Conservation (phyloP, 1,140 invertebrate species). For the Bombus terrestris region DNA sequence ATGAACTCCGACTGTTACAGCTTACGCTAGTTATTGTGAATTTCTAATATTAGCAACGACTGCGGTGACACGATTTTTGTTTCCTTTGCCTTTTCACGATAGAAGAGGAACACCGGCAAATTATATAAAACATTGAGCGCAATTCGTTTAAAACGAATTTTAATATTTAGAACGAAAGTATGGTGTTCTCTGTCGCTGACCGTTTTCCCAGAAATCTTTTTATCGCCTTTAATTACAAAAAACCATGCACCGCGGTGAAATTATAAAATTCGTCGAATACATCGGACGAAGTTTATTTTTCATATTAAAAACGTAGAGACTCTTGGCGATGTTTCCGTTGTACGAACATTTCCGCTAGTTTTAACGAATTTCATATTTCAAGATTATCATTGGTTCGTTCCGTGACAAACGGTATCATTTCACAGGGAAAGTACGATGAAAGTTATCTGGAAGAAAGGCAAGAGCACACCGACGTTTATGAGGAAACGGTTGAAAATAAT, state of each 20-base stretch:
- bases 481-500: neutral
- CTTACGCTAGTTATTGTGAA: neutral
- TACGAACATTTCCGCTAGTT: fast-evolving
- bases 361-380: neutral
- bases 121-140: neutral
- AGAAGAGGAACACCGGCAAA: neutral
- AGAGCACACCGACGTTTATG: neutral
- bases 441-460: neutral
- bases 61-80: neutral
- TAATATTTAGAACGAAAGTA: neutral
- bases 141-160: neutral
- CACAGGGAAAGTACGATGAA: neutral
- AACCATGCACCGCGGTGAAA: neutral
- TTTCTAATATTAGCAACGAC: neutral
- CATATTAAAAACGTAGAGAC: too few relatives aligned
- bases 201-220: neutral
- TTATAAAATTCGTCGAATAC: neutral
- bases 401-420: neutral
- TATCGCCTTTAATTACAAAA: neutral
- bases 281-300: neutral
- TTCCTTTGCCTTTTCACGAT: neutral
- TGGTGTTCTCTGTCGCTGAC: neutral
- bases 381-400: neutral
- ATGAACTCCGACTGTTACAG: slow-evolving; percentile 38
- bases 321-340: neutral